phyloP scores from a whole-genome alignment of 2,113 vertebrate genomes.

The Carlito syrichta region DNA sequence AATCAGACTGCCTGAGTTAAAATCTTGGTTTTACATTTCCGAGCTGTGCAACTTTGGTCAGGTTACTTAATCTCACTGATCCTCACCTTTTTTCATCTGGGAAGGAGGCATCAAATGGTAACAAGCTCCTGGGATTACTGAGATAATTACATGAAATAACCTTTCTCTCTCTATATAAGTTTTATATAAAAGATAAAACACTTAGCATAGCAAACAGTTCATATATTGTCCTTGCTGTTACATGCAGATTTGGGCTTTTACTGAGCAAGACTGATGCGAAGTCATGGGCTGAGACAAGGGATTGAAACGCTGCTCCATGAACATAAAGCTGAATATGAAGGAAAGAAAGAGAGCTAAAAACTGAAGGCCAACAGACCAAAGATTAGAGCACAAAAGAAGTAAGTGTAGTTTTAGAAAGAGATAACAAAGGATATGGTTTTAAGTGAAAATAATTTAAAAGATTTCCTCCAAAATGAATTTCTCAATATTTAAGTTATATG shows the following conservation, averaged over 20 bases:
- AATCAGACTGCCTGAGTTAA: neutral
- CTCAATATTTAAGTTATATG: neutral
- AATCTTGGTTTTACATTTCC: neutral
- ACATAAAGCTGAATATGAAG: neutral
- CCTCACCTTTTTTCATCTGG: neutral
- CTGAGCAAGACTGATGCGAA: neutral
- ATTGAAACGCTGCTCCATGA: neutral
- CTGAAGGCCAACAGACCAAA: neutral
- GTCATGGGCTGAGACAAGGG: neutral
- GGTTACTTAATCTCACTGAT: neutral
- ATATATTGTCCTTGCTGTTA: neutral
- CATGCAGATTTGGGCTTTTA: neutral
- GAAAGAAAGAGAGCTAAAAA: neutral
- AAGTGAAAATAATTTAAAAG: neutral
- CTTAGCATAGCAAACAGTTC: neutral
- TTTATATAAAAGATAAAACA: neutral
- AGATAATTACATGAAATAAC: neutral
- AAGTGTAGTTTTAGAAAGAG: neutral
- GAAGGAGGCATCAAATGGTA: neutral
- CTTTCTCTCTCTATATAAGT: no score
- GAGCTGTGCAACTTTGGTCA: neutral
- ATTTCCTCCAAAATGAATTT: neutral
- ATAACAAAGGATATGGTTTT: neutral
- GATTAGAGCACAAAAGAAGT: neutral
- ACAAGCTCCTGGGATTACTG: neutral